Evolutionary conservation across 2,888 invertebrate genomes (phyloP).

Genomic region (Horisme vitalbata): DNA sequence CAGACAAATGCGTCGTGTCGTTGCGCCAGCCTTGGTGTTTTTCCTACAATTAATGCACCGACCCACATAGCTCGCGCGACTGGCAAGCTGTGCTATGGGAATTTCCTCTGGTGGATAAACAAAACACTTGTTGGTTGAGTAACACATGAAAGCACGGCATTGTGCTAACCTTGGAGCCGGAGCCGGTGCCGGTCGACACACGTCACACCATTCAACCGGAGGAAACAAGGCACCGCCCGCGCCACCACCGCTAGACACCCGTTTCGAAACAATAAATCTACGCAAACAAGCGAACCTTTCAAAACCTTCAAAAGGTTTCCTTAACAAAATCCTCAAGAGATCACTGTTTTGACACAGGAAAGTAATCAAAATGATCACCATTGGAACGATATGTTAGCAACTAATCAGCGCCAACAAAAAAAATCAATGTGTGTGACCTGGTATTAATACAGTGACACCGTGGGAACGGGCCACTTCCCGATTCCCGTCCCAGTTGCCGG

Average conservation of each 20-base stretch:
- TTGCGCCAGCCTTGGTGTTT: conserved; percentile 37
- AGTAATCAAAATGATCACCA: not conserved
- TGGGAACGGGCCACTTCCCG: conserved; percentile 44
- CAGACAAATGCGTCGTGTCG: conserved; percentile 17
- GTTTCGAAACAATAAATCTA: conserved; percentile 30
- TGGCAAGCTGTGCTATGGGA: conserved; percentile 33
- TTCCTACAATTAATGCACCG: conserved; percentile 46
- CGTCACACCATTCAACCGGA: conserved; percentile 33
- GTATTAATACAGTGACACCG: conserved; percentile 27
- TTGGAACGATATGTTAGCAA: not conserved
- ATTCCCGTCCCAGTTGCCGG: conserved; percentile 41
- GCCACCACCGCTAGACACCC: conserved; percentile 13
- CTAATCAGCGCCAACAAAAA: conserved; percentile 13
- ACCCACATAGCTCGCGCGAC: conserved; percentile 27
- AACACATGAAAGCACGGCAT: conserved; percentile 16
- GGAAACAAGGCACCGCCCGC: conserved; percentile 19
- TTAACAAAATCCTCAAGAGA: not conserved
- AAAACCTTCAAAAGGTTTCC: conserved; percentile 9
- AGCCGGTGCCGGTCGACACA: too few relatives aligned
- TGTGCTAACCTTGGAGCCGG: conserved; percentile 25
- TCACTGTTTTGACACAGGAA: not conserved
- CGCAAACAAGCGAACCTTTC: conserved; percentile 25
- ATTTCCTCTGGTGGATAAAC: conserved; percentile 45
- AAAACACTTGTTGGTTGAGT: conserved; percentile 15
- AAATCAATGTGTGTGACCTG: conserved; percentile 20